Conservation (phyloP, 2,888 invertebrate species). For the Entomobrya multifasciata region DNA sequence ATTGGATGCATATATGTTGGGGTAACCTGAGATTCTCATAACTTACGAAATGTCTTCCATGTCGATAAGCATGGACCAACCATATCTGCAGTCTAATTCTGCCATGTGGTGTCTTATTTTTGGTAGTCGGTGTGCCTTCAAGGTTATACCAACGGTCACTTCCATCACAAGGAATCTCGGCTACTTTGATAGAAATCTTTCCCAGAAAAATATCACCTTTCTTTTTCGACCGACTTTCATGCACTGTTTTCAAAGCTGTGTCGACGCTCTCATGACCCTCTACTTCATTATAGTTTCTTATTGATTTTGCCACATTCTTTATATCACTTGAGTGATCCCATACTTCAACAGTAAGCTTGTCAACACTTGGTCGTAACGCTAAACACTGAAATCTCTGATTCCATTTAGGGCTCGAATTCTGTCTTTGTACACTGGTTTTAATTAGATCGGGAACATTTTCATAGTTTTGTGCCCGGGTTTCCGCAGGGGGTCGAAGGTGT, state of each 20-base stretch:
- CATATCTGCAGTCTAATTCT: slow-evolving; percentile 75
- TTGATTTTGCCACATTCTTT: slow-evolving; percentile 57
- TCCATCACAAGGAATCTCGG: slow-evolving; percentile 75
- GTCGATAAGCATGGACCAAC: slow-evolving; percentile 77
- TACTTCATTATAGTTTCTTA: slow-evolving; percentile 27
- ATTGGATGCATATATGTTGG: neutral
- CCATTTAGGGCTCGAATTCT: slow-evolving; percentile 75
- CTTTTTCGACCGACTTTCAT: slow-evolving; percentile 37
- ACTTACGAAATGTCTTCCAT: slow-evolving; percentile 77
- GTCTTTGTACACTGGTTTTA: slow-evolving; percentile 71
- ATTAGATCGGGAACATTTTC: slow-evolving; percentile 66
- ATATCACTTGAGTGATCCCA: slow-evolving; percentile 74
- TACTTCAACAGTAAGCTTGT: slow-evolving; percentile 76
- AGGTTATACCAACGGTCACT: slow-evolving; percentile 58
- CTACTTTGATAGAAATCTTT: slow-evolving; percentile 72
- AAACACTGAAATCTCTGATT: slow-evolving; percentile 78
- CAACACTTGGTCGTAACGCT: slow-evolving; percentile 74
- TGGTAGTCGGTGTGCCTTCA: slow-evolving; percentile 66
- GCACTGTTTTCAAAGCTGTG: neutral
- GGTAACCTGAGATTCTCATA: neutral
- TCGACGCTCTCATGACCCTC: neutral
- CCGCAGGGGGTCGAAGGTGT: slow-evolving; percentile 62
- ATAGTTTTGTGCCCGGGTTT: slow-evolving; percentile 71
- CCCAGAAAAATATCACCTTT: slow-evolving; percentile 76
- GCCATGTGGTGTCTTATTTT: slow-evolving; percentile 63